Percentiles rank a stretch among this genome's conserved stretches.
Evolutionary conservation across 1,140 invertebrate species (phyloP).

Genomic region (Sycophila sp.): DNA sequence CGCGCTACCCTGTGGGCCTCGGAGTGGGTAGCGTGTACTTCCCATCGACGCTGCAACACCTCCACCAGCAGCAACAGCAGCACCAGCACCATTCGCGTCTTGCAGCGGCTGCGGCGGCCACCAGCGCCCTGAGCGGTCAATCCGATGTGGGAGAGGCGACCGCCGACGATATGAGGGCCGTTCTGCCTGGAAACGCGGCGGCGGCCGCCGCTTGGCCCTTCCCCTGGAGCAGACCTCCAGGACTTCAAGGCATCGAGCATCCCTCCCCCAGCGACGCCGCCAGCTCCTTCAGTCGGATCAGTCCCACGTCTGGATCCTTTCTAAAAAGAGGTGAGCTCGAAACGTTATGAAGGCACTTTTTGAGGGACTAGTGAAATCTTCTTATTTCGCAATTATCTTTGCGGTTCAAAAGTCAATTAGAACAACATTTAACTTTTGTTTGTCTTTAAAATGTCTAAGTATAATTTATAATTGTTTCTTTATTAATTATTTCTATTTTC

Average conservation of each 20-base stretch:
- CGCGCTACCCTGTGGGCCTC: conserved; percentile 76
- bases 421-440: too few relatives aligned
- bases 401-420: too few relatives aligned
- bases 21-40: conserved; percentile 62
- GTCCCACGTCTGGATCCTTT: conserved; percentile 60
- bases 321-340: conserved; percentile 61
- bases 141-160: conserved; percentile 53
- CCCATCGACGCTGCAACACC: conserved; percentile 61
- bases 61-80: conserved; percentile 61
- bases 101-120: conserved; percentile 56
- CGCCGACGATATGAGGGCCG: conserved; percentile 56
- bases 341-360: too few relatives aligned
- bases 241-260: conserved; percentile 61
- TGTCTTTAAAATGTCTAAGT: too few relatives aligned
- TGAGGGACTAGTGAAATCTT: too few relatives aligned
- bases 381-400: too few relatives aligned
- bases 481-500: too few relatives aligned
- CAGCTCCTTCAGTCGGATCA: conserved; percentile 57
- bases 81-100: conserved; percentile 61
- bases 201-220: conserved; percentile 59
- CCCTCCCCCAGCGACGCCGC: conserved; percentile 57
- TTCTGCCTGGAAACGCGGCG: conserved; percentile 52
- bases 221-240: conserved; percentile 62
- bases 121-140: conserved; percentile 54
- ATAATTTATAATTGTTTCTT: too few relatives aligned